phyloP scores from a whole-genome alignment of 2,888 invertebrate genomes.

The Pimpla rufipes region DNA sequence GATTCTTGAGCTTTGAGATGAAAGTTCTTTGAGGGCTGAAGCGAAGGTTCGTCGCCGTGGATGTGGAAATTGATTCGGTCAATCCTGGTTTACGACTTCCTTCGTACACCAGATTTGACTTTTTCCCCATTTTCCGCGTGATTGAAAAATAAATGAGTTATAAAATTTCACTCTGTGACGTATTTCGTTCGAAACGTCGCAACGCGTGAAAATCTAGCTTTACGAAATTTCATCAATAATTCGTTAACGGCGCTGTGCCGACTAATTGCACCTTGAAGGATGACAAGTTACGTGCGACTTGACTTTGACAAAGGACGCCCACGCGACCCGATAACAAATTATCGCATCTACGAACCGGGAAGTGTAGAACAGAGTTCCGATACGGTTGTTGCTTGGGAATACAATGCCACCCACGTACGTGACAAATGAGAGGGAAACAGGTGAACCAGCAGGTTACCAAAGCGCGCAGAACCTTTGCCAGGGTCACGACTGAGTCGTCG shows the following conservation, averaged over 20 bases:
- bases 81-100: no score
- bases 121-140: no score
- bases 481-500: constrained; percentile 3
- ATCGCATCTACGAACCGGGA: not conserved
- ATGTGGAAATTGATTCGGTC: no score
- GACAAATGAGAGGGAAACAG: not conserved
- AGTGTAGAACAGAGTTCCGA: not conserved
- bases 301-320: not conserved
- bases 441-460: not conserved
- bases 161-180: no score
- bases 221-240: constrained; percentile 3
- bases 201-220: no score
- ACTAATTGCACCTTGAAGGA: not conserved
- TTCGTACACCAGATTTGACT: no score
- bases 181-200: no score
- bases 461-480: not conserved
- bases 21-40: no score
- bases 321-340: not conserved
- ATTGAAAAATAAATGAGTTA: no score
- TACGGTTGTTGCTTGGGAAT: not conserved
- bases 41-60: no score
- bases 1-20: no score
- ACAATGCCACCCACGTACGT: not conserved
- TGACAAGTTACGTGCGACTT: not conserved
- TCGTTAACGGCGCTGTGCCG: not conserved